These are phyloP conservation scores for Malurus elegans DNA, from an alignment of 2,113 vertebrate species.

Conservation along the genomic window DNA sequence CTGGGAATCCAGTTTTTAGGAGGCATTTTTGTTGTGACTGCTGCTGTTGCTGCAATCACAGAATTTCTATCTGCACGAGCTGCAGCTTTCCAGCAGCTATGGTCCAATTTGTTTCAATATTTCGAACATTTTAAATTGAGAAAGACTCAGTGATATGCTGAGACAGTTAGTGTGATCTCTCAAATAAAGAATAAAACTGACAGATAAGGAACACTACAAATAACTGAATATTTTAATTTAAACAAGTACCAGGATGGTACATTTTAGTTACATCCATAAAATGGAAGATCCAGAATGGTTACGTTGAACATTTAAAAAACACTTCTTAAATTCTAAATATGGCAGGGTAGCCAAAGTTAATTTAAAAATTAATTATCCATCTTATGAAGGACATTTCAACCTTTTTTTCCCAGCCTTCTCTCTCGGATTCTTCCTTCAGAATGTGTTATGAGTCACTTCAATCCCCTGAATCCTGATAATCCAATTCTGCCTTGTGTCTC, in stretches of 20 bases:
- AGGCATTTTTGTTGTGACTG: background rate
- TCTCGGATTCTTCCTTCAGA: constrained; percentile 13
- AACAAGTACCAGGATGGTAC: background rate
- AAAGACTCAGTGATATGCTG: background rate
- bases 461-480: constrained; percentile 34
- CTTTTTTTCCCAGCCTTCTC: background rate
- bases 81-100: background rate
- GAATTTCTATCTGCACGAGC: background rate
- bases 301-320: background rate
- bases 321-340: background rate
- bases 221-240: background rate
- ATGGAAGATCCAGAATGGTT: background rate
- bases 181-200: background rate
- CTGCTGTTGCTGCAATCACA: background rate
- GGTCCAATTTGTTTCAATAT: background rate
- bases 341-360: constrained; percentile 1
- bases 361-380: constrained; percentile 38
- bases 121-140: background rate
- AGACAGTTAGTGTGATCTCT: background rate
- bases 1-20: background rate
- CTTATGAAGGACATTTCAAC: constrained; percentile 43
- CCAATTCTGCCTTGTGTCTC: constrained; percentile 5
- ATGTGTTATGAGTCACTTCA: background rate
- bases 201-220: background rate
- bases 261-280: background rate